Base-by-base conservation (phyloP, 2,113 vertebrate species). In the Panurus biarmicus region DNA sequence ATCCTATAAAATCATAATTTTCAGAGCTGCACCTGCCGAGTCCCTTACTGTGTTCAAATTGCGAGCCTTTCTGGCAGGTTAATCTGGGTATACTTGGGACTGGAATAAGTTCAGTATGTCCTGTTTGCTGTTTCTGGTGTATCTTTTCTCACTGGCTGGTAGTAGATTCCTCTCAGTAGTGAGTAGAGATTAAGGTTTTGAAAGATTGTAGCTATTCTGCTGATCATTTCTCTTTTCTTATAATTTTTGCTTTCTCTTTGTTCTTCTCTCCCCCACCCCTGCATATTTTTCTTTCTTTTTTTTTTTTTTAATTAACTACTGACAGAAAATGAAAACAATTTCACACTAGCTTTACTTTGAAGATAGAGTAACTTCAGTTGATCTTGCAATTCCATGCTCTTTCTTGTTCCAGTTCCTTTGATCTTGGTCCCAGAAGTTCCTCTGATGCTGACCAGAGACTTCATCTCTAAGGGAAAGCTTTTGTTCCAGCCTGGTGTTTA, bases 401-500 rank as follows among this genome's bases (percentile, higher is more conserved):
- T 83, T 66, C 64, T 73, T 74, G 13, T 78, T 90, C 38, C 16
- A 60, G 9, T 90, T 88, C 16, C 22, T 94, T 94, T 94, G 82
- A 76, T 96, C 71, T 79, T 0, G 0, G 48, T 83, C 23, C 29
- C 47, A 79, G 90, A 58, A 65, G 33, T 70, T 77, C 36, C 33
- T 1, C 1, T 87, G 85, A 57, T 73, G 40, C 14, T 87, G 81
- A 76, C 58, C 75, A 93, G 78, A 90, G 38, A 75, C 44, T 0
- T 1, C 40, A 33, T n/a, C 10, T 82, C 10, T 85, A 53, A 71
- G 14, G 42, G 45, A 38, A 70, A 42, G 28, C 40, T 54, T 91
- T 89, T 81, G 26, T 71, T 89, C 33, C 23, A 79, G 48, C 44
- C 4, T 48, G 36, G 18, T 75, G 13, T 72, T 92, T 47, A 56